These are phyloP conservation scores for Drosophila meridiana DNA, from an alignment of 2,888 invertebrate species.

Conservation along the genomic window DNA sequence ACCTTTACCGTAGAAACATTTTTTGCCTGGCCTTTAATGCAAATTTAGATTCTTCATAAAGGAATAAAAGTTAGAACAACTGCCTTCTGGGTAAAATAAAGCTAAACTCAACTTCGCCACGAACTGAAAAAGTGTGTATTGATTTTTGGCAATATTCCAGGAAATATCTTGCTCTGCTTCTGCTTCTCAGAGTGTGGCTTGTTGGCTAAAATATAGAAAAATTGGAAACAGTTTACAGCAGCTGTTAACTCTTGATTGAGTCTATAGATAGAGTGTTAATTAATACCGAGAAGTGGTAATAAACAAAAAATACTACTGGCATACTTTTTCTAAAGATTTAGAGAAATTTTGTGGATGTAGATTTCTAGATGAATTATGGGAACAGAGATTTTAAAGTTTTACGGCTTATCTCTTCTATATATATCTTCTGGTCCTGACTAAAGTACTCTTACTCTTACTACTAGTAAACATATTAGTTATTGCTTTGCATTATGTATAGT, in stretches of 20 bases:
- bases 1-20: neutral
- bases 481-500: neutral
- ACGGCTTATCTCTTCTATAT: too few species aligned
- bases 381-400: too few species aligned
- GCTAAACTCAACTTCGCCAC: neutral
- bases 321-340: too few species aligned
- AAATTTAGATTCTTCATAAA: neutral
- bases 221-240: neutral
- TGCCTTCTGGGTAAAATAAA: neutral
- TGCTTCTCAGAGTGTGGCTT: neutral
- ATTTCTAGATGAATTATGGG: too few species aligned
- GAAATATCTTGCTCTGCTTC: neutral
- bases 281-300: neutral
- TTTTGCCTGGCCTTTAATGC: neutral
- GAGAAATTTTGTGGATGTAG: too few species aligned
- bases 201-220: neutral
- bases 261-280: neutral
- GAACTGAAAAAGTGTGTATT: neutral
- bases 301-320: too few species aligned
- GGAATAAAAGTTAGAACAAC: neutral
- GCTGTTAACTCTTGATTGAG: neutral
- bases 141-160: slow-evolving; percentile 4
- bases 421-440: too few species aligned
- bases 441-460: neutral
- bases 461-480: too few species aligned